Conservation (phyloP, 2,113 vertebrate genomes). For the Brachyhypopomus occidentalis region DNA sequence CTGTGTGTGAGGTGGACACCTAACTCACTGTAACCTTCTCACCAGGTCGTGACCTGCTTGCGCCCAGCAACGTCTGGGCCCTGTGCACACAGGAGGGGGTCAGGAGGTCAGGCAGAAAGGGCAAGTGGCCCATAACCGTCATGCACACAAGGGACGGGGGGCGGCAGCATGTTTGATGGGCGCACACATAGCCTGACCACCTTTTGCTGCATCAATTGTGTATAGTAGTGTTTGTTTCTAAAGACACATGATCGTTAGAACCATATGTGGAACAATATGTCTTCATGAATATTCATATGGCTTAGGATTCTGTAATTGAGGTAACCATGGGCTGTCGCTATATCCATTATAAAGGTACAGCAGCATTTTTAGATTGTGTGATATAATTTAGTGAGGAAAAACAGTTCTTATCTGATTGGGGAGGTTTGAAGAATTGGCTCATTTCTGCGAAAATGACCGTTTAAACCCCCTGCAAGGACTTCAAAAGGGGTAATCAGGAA, state of each 20-base stretch:
- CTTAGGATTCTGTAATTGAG: not conserved
- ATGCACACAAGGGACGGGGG: not conserved
- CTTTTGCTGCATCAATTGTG: not conserved
- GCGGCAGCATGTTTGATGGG: no score
- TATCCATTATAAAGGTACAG: constrained; percentile 14
- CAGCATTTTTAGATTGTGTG: constrained; percentile 24
- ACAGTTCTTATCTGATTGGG: constrained; percentile 12
- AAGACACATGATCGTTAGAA: not conserved
- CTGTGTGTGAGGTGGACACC: constrained; percentile 38
- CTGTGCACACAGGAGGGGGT: constrained; percentile 20
- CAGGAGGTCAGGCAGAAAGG: constrained; percentile 14
- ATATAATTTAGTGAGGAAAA: constrained; percentile 38
- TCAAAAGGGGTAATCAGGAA: constrained; percentile 53
- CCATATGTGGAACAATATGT: no score
- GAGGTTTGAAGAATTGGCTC: constrained; percentile 22
- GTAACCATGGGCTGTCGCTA: not conserved
- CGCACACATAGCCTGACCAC: no score
- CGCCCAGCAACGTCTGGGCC: constrained; percentile 48
- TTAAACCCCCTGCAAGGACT: constrained; percentile 44
- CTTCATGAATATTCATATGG: not conserved
- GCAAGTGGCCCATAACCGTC: not conserved
- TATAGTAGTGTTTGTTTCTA: not conserved
- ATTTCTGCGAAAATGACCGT: constrained; percentile 49
- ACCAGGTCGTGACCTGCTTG: constrained; percentile 58
- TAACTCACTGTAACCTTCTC: constrained; percentile 54